Percentiles rank a stretch among this genome's conserved stretches.
Evolutionary conservation across 2,888 invertebrate genomes (phyloP).

Genomic region (Orthonevra nobilis): DNA sequence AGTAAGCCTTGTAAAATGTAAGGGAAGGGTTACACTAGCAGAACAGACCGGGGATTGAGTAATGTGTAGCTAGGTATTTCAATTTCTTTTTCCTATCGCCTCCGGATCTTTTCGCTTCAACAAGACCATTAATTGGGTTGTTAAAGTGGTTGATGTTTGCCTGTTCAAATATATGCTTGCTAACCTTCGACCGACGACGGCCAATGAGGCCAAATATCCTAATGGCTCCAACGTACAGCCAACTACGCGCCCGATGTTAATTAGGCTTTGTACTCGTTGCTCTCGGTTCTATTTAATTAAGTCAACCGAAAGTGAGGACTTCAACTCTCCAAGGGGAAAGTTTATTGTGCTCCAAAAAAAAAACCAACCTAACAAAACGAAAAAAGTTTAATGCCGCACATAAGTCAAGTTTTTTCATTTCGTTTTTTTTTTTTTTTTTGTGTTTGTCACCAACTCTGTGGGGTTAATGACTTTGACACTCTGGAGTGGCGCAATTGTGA

Average conservation of each 20-base stretch:
- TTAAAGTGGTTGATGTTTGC: constrained; percentile 34
- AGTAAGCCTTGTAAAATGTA: not conserved
- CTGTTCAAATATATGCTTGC: no score
- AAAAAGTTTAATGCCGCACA: constrained; percentile 39
- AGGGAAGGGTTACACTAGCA: constrained; percentile 35
- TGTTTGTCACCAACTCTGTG: constrained; percentile 12
- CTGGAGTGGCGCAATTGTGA: constrained; percentile 41
- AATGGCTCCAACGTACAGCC: constrained; percentile 57
- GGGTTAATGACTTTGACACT: constrained; percentile 65
- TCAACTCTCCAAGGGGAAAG: constrained; percentile 45
- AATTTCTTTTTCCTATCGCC: constrained; percentile 43
- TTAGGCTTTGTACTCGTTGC: constrained; percentile 55
- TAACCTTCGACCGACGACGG: no score
- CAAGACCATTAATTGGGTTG: constrained; percentile 56
- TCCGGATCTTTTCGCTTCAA: constrained; percentile 44
- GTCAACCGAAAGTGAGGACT: constrained; percentile 60
- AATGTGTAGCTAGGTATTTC: constrained; percentile 10
- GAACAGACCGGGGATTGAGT: no score
- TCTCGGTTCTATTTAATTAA: constrained; percentile 66
- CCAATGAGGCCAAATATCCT: constrained; percentile 42
- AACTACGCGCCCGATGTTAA: constrained; percentile 48
- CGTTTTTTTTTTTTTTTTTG: not conserved
- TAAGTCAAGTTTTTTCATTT: constrained; percentile 48
- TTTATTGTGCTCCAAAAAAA: constrained; percentile 19
- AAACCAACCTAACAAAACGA: not conserved